These are phyloP conservation scores for Poecilobothrus nobilitatus DNA, from an alignment of 2,888 invertebrate species.

Conservation along the genomic window DNA sequence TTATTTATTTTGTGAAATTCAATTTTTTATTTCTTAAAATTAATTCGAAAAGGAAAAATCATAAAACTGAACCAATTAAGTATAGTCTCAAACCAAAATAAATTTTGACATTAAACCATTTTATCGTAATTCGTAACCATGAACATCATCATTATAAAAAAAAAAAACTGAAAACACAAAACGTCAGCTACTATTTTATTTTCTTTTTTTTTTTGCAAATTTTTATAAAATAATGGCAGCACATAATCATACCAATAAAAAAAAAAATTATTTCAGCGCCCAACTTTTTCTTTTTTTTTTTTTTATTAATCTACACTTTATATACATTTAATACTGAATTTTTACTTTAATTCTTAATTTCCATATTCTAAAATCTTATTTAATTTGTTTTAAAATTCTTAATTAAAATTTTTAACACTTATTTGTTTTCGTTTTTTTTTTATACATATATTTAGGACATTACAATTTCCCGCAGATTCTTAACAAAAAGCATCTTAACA, in stretches of 20 bases:
- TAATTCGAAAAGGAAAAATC: too few species aligned
- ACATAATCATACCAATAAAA: conserved; percentile 4
- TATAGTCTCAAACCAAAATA: neutral
- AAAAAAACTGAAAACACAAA: neutral
- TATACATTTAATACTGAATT: too few species aligned
- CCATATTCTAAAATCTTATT: neutral
- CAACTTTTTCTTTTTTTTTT: conserved; percentile 3
- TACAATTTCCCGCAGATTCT: neutral
- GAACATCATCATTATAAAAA: neutral
- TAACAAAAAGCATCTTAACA: neutral
- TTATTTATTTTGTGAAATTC: too few species aligned
- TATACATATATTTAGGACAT: neutral
- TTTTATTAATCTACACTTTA: neutral
- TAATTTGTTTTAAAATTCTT: neutral
- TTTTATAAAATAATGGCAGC: neutral
- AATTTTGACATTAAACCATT: neutral
- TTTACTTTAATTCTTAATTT: neutral
- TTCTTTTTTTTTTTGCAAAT: neutral
- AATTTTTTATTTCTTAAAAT: too few species aligned
- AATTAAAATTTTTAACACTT: neutral
- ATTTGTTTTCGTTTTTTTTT: neutral
- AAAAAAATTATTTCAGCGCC: neutral
- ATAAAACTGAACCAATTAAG: neutral
- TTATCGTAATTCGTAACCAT: neutral
- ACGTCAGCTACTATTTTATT: neutral